phyloP scores from a whole-genome alignment of 1,140 invertebrate genomes.

The Ylistrum balloti region DNA sequence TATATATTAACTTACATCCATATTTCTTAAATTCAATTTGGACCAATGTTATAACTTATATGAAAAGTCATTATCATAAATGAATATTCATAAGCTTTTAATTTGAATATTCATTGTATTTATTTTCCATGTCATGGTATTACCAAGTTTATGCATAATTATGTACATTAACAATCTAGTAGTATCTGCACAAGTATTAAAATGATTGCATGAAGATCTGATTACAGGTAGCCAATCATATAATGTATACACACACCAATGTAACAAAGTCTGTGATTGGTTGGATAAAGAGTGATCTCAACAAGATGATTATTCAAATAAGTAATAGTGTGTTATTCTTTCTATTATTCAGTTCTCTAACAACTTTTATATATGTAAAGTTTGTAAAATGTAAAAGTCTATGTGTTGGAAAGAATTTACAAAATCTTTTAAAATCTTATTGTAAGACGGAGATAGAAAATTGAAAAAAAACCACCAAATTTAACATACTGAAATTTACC shows the following conservation, averaged over 20 bases:
- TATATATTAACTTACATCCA: too few relatives aligned
- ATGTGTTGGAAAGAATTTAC: background rate
- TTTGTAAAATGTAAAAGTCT: background rate
- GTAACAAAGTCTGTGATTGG: conserved; percentile 10
- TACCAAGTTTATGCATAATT: conserved; percentile 15
- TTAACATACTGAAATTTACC: background rate
- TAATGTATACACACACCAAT: background rate
- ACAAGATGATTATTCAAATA: background rate
- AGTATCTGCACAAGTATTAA: background rate
- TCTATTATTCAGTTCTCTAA: background rate
- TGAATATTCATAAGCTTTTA: background rate
- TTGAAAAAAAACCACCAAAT: background rate
- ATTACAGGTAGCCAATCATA: background rate
- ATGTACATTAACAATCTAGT: background rate
- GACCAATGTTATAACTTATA: background rate
- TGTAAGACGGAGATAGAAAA: background rate
- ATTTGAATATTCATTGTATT: conserved; percentile 6
- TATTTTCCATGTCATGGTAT: background rate
- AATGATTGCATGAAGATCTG: background rate
- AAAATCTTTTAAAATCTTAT: background rate
- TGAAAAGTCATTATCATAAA: background rate
- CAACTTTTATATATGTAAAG: background rate
- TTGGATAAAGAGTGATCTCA: conserved; percentile 6
- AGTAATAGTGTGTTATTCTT: background rate
- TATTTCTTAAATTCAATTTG: background rate